phyloP scores from a whole-genome alignment of 1,140 invertebrate genomes.

The Brachionus koreanus region DNA sequence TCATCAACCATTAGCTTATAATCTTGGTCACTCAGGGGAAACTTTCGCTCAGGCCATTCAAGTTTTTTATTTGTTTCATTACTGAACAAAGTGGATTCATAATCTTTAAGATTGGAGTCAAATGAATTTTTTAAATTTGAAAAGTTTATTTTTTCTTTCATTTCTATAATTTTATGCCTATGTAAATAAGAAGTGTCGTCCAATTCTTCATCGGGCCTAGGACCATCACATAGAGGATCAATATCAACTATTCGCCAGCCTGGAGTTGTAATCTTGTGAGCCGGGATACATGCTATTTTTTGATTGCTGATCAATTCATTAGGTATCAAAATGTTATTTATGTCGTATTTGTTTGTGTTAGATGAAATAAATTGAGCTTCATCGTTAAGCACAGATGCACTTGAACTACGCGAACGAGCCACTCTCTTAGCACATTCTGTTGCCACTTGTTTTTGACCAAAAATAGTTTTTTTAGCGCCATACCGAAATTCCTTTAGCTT shows the following conservation, averaged over 20 bases:
- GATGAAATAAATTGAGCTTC: background rate
- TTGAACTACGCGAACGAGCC: background rate
- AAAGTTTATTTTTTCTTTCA: constrained; percentile 6
- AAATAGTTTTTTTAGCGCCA: background rate
- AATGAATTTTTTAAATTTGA: constrained; percentile 12
- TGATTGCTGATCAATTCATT: background rate
- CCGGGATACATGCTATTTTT: background rate
- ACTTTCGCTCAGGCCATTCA: background rate
- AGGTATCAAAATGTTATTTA: background rate
- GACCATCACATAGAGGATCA: background rate
- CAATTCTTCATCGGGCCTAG: background rate
- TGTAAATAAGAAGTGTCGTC: background rate
- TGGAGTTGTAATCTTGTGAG: background rate
- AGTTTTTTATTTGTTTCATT: background rate
- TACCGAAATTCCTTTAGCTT: background rate
- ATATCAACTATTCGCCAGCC: background rate
- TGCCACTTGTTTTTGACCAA: background rate
- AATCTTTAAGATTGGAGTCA: background rate
- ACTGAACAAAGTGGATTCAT: background rate
- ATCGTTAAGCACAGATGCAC: background rate
- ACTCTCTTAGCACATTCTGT: background rate
- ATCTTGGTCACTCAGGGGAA: background rate
- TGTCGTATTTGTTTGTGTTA: background rate
- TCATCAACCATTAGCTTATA: background rate
- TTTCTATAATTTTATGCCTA: background rate